Conservation (phyloP, 2,888 invertebrate species). For the Amblyteles armatorius region DNA sequence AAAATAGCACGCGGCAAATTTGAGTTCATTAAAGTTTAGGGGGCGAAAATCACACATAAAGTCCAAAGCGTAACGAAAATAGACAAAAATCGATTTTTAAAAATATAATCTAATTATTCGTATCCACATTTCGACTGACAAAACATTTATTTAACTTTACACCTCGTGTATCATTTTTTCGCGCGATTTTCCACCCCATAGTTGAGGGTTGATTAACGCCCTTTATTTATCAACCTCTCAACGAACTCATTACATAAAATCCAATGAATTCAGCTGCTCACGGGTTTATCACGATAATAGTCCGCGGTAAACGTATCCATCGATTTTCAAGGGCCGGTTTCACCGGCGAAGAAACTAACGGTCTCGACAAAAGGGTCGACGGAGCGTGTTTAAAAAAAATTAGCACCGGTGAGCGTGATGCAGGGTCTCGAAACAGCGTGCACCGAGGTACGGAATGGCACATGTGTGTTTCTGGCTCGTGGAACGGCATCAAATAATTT, state of each 20-base stretch:
- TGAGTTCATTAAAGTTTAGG: too few species aligned
- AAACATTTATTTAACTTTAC: too few species aligned
- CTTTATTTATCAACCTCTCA: background rate
- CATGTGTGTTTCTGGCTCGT: background rate
- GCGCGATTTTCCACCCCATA: too few species aligned
- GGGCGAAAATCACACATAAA: too few species aligned
- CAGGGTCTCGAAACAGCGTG: background rate
- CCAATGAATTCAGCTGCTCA: background rate
- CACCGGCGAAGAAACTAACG: background rate
- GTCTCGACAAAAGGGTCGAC: background rate
- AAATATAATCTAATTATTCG: too few species aligned
- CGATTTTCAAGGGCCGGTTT: background rate
- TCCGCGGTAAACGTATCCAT: too few species aligned
- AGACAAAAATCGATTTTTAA: too few species aligned
- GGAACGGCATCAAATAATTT: background rate
- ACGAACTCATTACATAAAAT: background rate
- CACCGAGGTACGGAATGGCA: background rate
- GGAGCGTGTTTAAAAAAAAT: background rate
- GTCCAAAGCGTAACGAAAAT: too few species aligned
- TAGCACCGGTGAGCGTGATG: background rate
- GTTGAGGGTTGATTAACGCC: background rate
- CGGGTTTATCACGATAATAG: background rate
- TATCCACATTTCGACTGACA: too few species aligned
- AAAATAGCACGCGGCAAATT: too few species aligned
- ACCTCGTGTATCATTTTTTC: too few species aligned